Conservation (phyloP, 2,888 invertebrate genomes). For the Acleris emargana region DNA sequence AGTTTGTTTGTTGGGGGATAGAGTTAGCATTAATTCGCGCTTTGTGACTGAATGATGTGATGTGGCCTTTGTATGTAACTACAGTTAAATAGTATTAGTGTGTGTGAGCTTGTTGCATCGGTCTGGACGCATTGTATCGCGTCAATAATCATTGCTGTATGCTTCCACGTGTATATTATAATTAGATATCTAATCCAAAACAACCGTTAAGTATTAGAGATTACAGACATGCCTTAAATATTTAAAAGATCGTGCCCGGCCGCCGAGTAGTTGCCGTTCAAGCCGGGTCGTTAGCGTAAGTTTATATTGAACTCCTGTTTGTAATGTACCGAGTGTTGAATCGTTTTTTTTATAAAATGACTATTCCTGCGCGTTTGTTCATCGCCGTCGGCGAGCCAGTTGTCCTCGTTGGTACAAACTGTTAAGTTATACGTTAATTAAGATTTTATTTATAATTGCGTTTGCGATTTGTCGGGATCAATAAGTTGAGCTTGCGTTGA, state of each 20-base stretch:
- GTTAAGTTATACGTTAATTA: conserved; percentile 72
- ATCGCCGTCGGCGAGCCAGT: conserved; percentile 65
- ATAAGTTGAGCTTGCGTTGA: conserved; percentile 73
- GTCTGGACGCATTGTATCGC: conserved; percentile 63
- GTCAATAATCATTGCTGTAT: conserved; percentile 61
- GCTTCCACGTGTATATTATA: conserved; percentile 71
- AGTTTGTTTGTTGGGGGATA: conserved; percentile 66
- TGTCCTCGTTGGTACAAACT: conserved; percentile 80
- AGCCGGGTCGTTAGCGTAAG: conserved; percentile 21
- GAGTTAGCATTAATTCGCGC: conserved; percentile 69
- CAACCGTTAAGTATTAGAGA: conserved; percentile 71
- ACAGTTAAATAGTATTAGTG: conserved; percentile 67
- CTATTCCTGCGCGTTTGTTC: conserved; percentile 77
- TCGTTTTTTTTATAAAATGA: conserved; percentile 72
- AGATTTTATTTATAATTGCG: conserved; percentile 75
- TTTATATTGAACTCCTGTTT: conserved; percentile 28
- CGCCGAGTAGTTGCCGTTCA: conserved; percentile 19
- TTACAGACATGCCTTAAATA: conserved; percentile 68
- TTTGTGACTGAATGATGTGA: conserved; percentile 83
- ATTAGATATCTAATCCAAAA: conserved; percentile 55
- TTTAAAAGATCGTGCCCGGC: conserved; percentile 42
- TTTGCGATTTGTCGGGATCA: conserved; percentile 77
- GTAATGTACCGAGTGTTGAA: conserved; percentile 67
- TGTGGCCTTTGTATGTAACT: conserved; percentile 82
- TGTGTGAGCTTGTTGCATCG: conserved; percentile 79